A percentile compares a stretch with the other conserved stretches of the same genome.
Conservation (phyloP, 2,888 invertebrate genomes). For the Sinotaia quadrata region DNA sequence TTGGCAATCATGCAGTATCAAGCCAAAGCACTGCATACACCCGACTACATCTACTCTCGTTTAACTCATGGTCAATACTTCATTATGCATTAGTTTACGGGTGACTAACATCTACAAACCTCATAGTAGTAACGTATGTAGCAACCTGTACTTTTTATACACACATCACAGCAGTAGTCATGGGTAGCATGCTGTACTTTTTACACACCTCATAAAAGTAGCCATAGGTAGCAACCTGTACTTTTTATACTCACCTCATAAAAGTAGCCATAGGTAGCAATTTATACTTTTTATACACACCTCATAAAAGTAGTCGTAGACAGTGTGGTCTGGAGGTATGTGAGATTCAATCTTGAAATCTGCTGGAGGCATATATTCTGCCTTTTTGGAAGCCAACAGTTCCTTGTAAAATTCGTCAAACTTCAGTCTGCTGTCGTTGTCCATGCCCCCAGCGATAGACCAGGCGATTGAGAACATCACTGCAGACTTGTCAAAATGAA, state of each 20-base stretch:
- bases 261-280: constrained; percentile 85
- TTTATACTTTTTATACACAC: constrained; percentile 42
- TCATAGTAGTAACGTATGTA: too few relatives aligned
- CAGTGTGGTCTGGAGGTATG: constrained; percentile 76
- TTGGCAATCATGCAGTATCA: too few relatives aligned
- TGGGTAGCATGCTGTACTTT: constrained; percentile 77
- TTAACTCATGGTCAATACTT: too few relatives aligned
- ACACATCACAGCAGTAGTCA: too few relatives aligned
- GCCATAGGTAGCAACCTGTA: constrained; percentile 79
- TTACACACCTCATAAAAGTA: constrained; percentile 84
- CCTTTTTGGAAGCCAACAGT: constrained; percentile 68
- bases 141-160: too few relatives aligned
- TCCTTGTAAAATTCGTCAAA: constrained; percentile 84
- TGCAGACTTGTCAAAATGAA: constrained; percentile 77
- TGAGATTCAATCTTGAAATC: constrained; percentile 71
- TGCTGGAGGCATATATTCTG: constrained; percentile 61
- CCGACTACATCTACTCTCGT: too few relatives aligned
- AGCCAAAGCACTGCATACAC: too few relatives aligned
- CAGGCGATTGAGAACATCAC: constrained; percentile 84
- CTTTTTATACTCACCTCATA: too few relatives aligned
- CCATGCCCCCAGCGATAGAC: constrained; percentile 88
- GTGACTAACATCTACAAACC: too few relatives aligned
- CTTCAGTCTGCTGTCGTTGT: constrained; percentile 81
- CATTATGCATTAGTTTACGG: too few relatives aligned
- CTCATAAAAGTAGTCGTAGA: constrained; percentile 87